phyloP scores from a whole-genome alignment of 1,140 invertebrate genomes.

The Stenopsyche tienmushanensis region DNA sequence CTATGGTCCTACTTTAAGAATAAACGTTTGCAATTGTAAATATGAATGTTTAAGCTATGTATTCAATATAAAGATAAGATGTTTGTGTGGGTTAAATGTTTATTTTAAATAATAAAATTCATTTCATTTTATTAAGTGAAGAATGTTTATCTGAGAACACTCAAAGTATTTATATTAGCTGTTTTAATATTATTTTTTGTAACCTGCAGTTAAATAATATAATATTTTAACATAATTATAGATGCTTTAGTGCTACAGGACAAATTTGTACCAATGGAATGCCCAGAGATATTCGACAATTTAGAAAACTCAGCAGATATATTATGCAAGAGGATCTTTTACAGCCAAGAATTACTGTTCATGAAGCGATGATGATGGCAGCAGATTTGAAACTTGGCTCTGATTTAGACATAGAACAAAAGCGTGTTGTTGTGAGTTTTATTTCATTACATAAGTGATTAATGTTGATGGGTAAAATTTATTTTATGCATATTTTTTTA shows the following conservation, averaged over 20 bases:
- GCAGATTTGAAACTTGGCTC: conserved; percentile 83
- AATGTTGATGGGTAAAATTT: conserved; percentile 10
- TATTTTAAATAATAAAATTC: too few species aligned
- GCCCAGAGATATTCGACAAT: conserved; percentile 70
- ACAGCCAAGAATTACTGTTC: conserved; percentile 80
- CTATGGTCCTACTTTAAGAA: too few species aligned
- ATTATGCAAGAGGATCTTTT: conserved; percentile 94
- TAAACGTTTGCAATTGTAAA: too few species aligned
- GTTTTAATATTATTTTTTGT: too few species aligned
- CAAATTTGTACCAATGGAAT: conserved; percentile 73
- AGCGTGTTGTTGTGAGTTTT: conserved; percentile 68
- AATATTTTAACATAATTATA: conserved; percentile 43
- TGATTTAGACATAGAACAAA: conserved; percentile 62
- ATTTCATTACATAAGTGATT: conserved; percentile 1
- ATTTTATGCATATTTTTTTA: neutral
- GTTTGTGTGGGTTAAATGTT: too few species aligned
- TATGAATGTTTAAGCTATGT: too few species aligned
- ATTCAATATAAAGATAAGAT: too few species aligned
- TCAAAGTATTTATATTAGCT: too few species aligned
- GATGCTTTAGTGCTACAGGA: conserved; percentile 60
- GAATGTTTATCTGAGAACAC: too few species aligned
- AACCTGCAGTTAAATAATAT: too few species aligned
- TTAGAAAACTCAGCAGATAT: conserved; percentile 86
- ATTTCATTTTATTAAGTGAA: too few species aligned
- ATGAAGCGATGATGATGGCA: conserved; percentile 82